Percentiles rank a stretch among this genome's conserved stretches.
Conservation (phyloP, 2,888 invertebrate species). For the Synanthedon formicaeformis region DNA sequence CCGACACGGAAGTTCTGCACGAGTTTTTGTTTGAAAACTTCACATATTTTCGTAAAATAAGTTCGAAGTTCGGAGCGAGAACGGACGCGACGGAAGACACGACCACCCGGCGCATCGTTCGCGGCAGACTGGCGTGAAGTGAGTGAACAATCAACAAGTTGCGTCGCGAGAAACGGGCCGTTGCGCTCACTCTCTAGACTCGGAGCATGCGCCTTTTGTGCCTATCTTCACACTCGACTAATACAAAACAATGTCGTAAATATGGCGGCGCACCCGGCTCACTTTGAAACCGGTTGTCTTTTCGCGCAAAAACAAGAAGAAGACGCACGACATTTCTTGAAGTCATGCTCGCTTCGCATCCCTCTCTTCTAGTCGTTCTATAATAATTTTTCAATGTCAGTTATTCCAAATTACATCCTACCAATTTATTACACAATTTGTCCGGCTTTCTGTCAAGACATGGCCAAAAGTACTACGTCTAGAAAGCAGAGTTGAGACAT, state of each 20-base stretch:
- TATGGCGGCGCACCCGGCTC: conserved; percentile 19
- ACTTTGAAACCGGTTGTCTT: conserved; percentile 46
- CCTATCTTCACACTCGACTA: conserved; percentile 50
- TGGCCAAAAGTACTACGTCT: no score
- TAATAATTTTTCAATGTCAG: neutral
- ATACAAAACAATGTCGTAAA: conserved; percentile 34
- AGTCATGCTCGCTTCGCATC: neutral
- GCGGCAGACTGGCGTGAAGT: conserved; percentile 57
- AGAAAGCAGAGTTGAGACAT: no score
- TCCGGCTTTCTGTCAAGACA: no score
- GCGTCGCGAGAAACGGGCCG: conserved; percentile 47
- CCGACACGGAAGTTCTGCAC: conserved; percentile 38
- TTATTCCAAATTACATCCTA: neutral
- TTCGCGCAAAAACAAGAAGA: conserved; percentile 62
- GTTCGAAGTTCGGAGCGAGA: conserved; percentile 57
- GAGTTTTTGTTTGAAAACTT: conserved; percentile 54
- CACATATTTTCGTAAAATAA: conserved; percentile 64
- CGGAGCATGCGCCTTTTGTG: conserved; percentile 56
- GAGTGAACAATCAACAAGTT: conserved; percentile 68
- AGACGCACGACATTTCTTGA: conserved; percentile 30
- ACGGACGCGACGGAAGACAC: conserved; percentile 40
- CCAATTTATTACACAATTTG: neutral
- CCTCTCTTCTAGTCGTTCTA: no score
- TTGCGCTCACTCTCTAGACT: conserved; percentile 17
- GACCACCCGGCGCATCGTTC: conserved; percentile 60